Percentiles rank a stretch among this genome's conserved stretches.
phyloP scores from a whole-genome alignment of 2,797 vertebrate genomes.

The Leptatherina wallacei region DNA sequence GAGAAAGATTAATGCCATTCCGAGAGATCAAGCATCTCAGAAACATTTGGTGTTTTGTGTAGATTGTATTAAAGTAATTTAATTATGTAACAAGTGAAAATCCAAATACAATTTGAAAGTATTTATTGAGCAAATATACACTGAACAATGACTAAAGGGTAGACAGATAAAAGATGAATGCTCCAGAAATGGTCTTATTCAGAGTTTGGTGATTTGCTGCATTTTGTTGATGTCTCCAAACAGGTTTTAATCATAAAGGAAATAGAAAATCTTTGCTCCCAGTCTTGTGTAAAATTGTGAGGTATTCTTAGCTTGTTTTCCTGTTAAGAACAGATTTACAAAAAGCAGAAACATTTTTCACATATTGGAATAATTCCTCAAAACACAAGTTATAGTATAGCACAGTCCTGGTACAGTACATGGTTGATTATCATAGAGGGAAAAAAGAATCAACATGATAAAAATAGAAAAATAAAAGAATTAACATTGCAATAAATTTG shows the following conservation, averaged over 20 bases:
- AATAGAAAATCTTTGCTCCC: conserved; percentile 66
- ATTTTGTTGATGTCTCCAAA: conserved; percentile 65
- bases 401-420: conserved; percentile 85
- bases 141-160: conserved; percentile 76
- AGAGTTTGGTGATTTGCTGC: conserved; percentile 59
- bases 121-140: conserved; percentile 90
- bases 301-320: conserved; percentile 83
- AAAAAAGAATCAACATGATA: conserved; percentile 73
- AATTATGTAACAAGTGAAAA: conserved; percentile 63
- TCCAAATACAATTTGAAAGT: conserved; percentile 87
- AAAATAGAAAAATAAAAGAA: conserved; percentile 84
- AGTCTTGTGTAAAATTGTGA: conserved; percentile 78
- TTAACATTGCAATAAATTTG: conserved; percentile 85
- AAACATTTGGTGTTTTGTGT: background rate
- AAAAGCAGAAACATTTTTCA: conserved; percentile 77
- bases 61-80: background rate
- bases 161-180: conserved; percentile 70
- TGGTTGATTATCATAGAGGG: conserved; percentile 83
- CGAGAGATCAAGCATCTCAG: background rate
- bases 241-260: conserved; percentile 51
- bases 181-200: conserved; percentile 58
- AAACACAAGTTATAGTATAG: conserved; percentile 80
- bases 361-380: conserved; percentile 79
- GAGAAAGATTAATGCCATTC: background rate
- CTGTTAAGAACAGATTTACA: conserved; percentile 80